phyloP scores from a whole-genome alignment of 1,140 invertebrate genomes.

The Diachasmimorpha longicaudata region DNA sequence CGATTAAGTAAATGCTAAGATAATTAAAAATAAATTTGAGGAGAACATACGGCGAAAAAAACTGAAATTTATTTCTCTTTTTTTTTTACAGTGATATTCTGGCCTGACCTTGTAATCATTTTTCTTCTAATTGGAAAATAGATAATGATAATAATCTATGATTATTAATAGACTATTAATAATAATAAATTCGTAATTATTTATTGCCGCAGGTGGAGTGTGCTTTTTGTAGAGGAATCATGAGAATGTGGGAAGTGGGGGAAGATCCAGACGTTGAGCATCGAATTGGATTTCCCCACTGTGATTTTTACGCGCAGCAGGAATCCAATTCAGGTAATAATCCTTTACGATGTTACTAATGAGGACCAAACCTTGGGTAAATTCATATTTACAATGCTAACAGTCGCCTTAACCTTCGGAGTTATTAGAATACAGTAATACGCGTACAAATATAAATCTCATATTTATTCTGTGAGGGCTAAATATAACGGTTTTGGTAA shows the following conservation, averaged over 20 bases:
- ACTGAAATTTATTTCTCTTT: too few relatives aligned
- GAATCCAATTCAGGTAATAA: conserved; percentile 47
- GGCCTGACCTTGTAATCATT: too few relatives aligned
- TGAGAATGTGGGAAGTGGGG: conserved; percentile 74
- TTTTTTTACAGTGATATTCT: too few relatives aligned
- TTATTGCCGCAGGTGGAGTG: conserved; percentile 75
- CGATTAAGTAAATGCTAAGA: neutral
- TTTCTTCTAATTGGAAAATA: neutral
- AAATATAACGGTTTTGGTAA: conserved; percentile 23
- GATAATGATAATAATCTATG: too few relatives aligned
- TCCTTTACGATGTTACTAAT: neutral
- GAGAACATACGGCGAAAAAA: too few relatives aligned
- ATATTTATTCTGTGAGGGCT: conserved; percentile 2
- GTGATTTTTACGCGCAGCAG: conserved; percentile 65
- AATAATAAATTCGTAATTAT: neutral
- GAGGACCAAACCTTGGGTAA: conserved; percentile 11
- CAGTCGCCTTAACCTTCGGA: neutral
- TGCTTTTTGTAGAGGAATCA: conserved; percentile 79
- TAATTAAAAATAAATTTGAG: neutral
- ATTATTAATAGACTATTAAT: too few relatives aligned
- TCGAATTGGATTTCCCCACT: conserved; percentile 72
- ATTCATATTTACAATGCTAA: neutral
- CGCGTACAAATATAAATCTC: neutral
- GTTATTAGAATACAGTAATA: neutral
- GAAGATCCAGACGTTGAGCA: conserved; percentile 82